Conservation (phyloP, 2,888 invertebrate species). For the Sphaeridia pumilis region DNA sequence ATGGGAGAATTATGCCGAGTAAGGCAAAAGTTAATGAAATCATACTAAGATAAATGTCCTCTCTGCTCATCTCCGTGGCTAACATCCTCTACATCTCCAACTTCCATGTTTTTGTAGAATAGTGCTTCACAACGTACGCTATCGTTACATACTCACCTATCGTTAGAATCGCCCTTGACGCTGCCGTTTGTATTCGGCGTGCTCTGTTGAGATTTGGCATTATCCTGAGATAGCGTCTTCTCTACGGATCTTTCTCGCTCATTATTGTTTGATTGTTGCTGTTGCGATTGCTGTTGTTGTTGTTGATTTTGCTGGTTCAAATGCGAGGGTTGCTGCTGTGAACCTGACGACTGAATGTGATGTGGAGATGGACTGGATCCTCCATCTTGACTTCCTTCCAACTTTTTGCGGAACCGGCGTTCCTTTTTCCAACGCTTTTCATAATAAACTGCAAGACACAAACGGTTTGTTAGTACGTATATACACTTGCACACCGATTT, state of each 20-base stretch:
- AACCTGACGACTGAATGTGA: conserved; percentile 7
- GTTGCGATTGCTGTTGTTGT: conserved; percentile 21
- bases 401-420: conserved; percentile 70
- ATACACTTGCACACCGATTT: not conserved
- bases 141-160: conserved; percentile 35
- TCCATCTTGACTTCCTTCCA: conserved; percentile 45
- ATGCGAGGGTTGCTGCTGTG: conserved; percentile 19
- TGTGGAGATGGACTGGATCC: conserved; percentile 8
- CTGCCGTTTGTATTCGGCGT: conserved; percentile 35
- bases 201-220: conserved; percentile 28
- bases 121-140: conserved; percentile 15
- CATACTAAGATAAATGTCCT: not conserved
- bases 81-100: no score
- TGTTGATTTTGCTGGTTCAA: conserved; percentile 16
- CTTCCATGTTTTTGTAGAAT: no score
- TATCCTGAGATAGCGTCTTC: conserved; percentile 18
- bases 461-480: no score
- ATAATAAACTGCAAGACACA: conserved; percentile 61
- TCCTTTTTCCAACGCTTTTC: conserved; percentile 85
- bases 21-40: not conserved
- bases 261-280: conserved; percentile 14
- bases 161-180: conserved; percentile 33
- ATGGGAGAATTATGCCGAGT: not conserved
- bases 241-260: conserved; percentile 6
- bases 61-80: not conserved